Evolutionary conservation across 2,888 invertebrate species (phyloP).

Genomic region (Conomelus anceps): DNA sequence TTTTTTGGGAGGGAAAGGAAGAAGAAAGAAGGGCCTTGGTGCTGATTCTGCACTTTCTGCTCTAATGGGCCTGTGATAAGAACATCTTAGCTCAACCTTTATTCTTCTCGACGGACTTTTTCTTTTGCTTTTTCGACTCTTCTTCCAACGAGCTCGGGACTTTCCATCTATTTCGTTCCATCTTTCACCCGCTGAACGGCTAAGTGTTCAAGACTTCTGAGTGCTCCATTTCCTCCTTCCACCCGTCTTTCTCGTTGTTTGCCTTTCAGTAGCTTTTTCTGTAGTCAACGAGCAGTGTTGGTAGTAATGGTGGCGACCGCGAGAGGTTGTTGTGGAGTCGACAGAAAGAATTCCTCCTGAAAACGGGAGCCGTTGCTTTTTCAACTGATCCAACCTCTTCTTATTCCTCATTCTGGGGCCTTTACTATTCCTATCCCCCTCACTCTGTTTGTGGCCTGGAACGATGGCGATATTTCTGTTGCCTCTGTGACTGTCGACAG

Average conservation of each 20-base stretch:
- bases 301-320: not conserved
- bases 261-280: not conserved
- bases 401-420: not conserved
- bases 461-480: not conserved
- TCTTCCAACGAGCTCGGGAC: not conserved
- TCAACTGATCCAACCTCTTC: too few species aligned
- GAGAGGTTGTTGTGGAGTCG: not conserved
- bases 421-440: not conserved
- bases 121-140: not conserved
- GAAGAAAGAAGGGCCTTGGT: not conserved
- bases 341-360: too few species aligned
- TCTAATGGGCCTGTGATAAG: constrained; percentile 12
- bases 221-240: constrained; percentile 1
- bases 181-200: not conserved
- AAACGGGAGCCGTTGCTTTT: not conserved
- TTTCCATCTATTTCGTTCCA: not conserved
- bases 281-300: not conserved
- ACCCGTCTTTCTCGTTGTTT: not conserved
- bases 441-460: not conserved
- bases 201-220: constrained; percentile 7
- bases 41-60: constrained; percentile 14
- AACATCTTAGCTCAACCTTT: constrained; percentile 3
- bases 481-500: not conserved
- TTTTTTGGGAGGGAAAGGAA: not conserved
- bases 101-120: not conserved